These are phyloP conservation scores for Sipha maydis DNA, from an alignment of 2,888 invertebrate genomes.

Conservation along the genomic window DNA sequence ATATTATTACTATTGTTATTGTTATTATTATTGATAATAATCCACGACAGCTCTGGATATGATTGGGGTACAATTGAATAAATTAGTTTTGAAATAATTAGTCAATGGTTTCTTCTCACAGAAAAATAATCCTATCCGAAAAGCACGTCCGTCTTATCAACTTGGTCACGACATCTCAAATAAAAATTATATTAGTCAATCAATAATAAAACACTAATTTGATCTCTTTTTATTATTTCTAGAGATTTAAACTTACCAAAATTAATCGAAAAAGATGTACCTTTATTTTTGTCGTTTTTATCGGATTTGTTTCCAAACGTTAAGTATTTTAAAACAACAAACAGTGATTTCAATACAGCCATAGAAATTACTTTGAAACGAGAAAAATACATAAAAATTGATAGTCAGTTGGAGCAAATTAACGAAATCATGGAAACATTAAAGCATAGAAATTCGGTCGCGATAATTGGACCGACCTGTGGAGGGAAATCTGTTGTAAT, in stretches of 20 bases:
- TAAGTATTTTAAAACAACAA: constrained; percentile 86
- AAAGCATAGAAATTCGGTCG: constrained; percentile 91
- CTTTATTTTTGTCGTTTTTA: constrained; percentile 70
- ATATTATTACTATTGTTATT: too few relatives aligned
- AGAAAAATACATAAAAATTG: constrained; percentile 30
- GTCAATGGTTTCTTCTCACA: too few relatives aligned
- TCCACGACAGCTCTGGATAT: too few relatives aligned
- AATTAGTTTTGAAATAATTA: too few relatives aligned
- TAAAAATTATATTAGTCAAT: too few relatives aligned
- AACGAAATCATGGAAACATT: constrained; percentile 89
- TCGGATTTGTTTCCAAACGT: constrained; percentile 86
- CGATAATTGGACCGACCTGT: constrained; percentile 93
- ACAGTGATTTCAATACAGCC: constrained; percentile 85
- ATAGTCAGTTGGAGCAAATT: constrained; percentile 36
- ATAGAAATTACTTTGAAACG: constrained; percentile 76
- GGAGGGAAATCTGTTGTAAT: constrained; percentile 93
- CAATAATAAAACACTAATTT: too few relatives aligned
- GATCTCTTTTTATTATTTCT: constrained; percentile 67
- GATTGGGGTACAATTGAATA: too few relatives aligned
- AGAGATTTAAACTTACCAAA: constrained; percentile 95
- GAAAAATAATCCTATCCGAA: too few relatives aligned
- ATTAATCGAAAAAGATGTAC: constrained; percentile 29
- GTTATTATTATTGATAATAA: too few relatives aligned
- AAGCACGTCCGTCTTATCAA: too few relatives aligned
- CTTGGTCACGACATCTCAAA: too few relatives aligned